Evolutionary conservation across 2,888 invertebrate species (phyloP).

Genomic region (Rhabditoides inermis): DNA sequence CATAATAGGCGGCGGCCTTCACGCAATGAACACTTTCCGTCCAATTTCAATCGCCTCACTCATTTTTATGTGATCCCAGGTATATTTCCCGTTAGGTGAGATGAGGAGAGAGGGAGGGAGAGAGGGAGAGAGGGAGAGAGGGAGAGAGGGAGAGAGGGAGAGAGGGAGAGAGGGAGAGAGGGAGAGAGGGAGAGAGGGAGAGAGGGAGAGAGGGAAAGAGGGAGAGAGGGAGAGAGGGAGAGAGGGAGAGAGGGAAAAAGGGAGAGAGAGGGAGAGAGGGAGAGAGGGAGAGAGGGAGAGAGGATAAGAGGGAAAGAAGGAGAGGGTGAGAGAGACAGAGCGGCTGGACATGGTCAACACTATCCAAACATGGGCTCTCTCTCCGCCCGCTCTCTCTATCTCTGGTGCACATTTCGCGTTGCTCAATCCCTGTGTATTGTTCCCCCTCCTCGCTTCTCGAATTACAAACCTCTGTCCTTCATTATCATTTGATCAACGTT

Average conservation of each 20-base stretch:
- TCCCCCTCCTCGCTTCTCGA: no score
- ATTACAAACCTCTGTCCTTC: no score
- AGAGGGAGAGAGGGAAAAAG: neutral
- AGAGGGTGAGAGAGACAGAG: neutral
- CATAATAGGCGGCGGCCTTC: no score
- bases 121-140: neutral
- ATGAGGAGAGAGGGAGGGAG: neutral
- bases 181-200: neutral
- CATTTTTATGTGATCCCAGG: no score
- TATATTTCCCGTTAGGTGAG: no score
- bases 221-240: neutral
- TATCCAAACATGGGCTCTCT: neutral
- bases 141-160: neutral
- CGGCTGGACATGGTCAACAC: neutral
- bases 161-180: neutral
- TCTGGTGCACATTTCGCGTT: no score
- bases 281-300: neutral
- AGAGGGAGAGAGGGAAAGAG: neutral
- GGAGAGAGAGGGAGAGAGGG: neutral
- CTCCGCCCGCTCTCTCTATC: neutral
- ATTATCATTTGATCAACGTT: no score
- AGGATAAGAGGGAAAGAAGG: neutral
- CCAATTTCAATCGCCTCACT: no score
- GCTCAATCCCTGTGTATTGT: no score
- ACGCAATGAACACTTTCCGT: no score